Evolutionary conservation across 1,140 invertebrate species (phyloP), one percentile per base, ranked within the genome.

Genomic region (Pygmarrhopalites habei): DNA sequence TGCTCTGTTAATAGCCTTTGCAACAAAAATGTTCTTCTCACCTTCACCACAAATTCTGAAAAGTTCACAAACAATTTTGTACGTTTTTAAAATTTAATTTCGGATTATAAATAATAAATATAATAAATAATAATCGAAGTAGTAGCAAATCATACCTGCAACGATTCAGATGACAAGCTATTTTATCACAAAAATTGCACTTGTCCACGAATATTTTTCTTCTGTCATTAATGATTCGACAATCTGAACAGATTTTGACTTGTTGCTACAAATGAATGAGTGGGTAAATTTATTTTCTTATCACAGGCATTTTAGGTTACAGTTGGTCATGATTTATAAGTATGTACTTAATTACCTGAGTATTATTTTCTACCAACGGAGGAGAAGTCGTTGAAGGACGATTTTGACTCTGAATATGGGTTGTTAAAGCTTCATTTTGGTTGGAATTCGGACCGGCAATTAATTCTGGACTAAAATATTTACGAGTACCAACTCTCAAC

Each of bases 141-240:
- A n/a, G n/a, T n/a, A n/a, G n/a, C n/a, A n/a, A n/a, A n/a, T n/a
- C n/a, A n/a, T n/a, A n/a, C n/a, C 5, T 15, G n/a, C 49, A 52
- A 26, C 14, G 49, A 52, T 29, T 52, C 41, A 66, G 32, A 46
- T 66, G 64, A 52, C 64, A 66, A 7, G 47, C 59, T 14, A 47
- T n/a, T 44, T 61, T 61, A 15, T 66, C 64, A 44, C 64, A 66
- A 51, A 61, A 66, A 14, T 10, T 32, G 26, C 59, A 62, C 23
- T 61, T 62, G 35, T 65, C 63, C 1, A 59, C 21, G 26, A 49
- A 28, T 39, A 26, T 43, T 58, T 26, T 29, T 4, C 25, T 25
- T 10, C 21, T 2, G 28, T 10, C 46, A 19, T 57, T 65, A 43
- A 47, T 43, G 1, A 21, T 32, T 47, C 53, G 30, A n/a, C 62